Conservation (phyloP, 2,113 vertebrate species). For the Cottus gobio region DNA sequence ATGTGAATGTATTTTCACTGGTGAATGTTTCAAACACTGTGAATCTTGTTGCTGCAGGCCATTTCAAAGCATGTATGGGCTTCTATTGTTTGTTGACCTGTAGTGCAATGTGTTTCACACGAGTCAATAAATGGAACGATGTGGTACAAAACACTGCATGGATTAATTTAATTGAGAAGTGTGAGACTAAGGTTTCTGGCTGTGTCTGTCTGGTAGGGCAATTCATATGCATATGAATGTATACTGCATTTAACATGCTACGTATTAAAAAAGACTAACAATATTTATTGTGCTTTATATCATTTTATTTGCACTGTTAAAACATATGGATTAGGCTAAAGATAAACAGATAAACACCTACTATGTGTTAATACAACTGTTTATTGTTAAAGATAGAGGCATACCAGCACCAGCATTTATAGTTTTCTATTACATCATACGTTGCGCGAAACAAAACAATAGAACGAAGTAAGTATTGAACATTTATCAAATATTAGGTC, state of each 20-base stretch:
- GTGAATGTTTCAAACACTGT: conserved; percentile 17
- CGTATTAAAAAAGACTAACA: neutral
- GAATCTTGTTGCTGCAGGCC: conserved; percentile 7
- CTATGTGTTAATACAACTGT: neutral
- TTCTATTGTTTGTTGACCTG: conserved; percentile 26
- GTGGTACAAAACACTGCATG: neutral
- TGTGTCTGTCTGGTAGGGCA: neutral
- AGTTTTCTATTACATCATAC: neutral
- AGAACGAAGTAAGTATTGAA: neutral
- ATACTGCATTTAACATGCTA: neutral
- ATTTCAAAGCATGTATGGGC: conserved; percentile 4
- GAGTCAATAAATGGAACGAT: conserved; percentile 51
- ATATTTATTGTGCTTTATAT: neutral
- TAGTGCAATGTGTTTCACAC: conserved; percentile 31
- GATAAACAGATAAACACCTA: neutral
- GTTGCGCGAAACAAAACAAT: neutral
- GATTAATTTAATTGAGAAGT: neutral
- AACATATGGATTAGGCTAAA: neutral
- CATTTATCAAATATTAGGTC: neutral
- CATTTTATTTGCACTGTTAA: neutral
- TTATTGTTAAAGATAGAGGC: neutral
- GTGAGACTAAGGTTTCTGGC: neutral
- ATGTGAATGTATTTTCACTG: neutral
- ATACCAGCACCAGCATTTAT: neutral
- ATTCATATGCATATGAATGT: neutral